Evolutionary conservation across 2,797 vertebrate species (phyloP), one percentile per base, ranked within the genome.

Genomic region (Synanceia verrucosa): DNA sequence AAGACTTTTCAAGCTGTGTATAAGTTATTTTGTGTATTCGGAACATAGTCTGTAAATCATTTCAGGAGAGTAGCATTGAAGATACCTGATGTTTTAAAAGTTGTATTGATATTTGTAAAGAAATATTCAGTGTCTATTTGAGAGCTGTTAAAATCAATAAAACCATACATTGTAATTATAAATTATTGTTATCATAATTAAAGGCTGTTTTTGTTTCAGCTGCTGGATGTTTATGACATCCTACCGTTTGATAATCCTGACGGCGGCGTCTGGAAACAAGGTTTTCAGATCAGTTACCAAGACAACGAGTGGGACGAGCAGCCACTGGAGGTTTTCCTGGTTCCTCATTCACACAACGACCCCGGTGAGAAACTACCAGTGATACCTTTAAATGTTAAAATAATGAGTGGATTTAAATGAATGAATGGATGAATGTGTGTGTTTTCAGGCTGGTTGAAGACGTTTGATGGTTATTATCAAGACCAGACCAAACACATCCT

Each of bases 301-400:
- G 90, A 91, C 28, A 80, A 96, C 29, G 96, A 98, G 59, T 97
- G 96, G 97, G 94, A 96, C 50, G 67, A 66, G 41, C 92, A 96
- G 69, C 94, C 94, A 0, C 95, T 98, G 75, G 95, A 97, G 55
- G 90, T 98, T 53, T 95, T 96, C 69, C 93, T 98, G 57, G 95
- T 98, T 29, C 97, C 97, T 65, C 97, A 98, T 67, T 98, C 97
- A 1, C 97, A 98, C 89, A 98, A 98, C 44, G 97, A 98, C 87
- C 96, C 97, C 63, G 97, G 97, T 98, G 91, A 91, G 88, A 47
- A 23, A 19, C 53, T 4, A 13, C 13, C 14, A 39, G 37, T 3
- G 37, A 39, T 7, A 1, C 37, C 37, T 21, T 21, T 11, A 11
- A 5, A 23, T 12, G n/a, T 21, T 10, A 6, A n/a, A 19, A 19